Evolutionary conservation across 92 coral and sea anemone genomes (phyloP), one percentile per base, ranked within the genome.

Genomic region (Porites cylindrica): DNA sequence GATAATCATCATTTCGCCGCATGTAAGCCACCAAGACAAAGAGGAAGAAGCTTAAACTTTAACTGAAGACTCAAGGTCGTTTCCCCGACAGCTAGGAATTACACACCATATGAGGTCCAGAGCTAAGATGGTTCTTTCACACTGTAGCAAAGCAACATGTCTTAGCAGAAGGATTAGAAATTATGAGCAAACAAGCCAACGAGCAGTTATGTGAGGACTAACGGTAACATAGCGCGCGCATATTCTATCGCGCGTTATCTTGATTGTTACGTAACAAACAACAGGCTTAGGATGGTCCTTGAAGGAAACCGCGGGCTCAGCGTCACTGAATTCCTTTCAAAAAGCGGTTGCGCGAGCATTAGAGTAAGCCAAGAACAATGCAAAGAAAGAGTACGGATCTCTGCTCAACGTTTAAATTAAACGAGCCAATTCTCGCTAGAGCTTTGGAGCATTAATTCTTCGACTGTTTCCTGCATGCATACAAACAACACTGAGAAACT

Each of bases 281-380:
- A 20, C 66, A 62, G n/a, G 68, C 50, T 13, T 3, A 79, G 32
- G 13, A 61, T 29, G 59, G 16, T 12, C 71, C 13, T 68, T 13
- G 63, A 80, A 62, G 14, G 52, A 78, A 24, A 67, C 75, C 17
- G 76, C 13, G 72, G 65, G 76, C 76, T 80, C 53, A 43, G 66
- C 7, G 16, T 14, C 56, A 4, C 13, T 24, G 16, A 72, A 72
- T 3, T 72, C 76, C 6, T 72, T 47, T 6, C 24, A 14, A 16
- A 16, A 1, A 47, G 52, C 4, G n/a, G 20, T 0, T 7, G 18
- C 16, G 61, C 0, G 11, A 10, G 16, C 16, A 10, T 56, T 56
- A 56, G 16, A 56, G 13, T 56, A 11, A 56, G 11, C 16, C 16
- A 56, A 56, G 4, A 11, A 10, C 10, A 56, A 56, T 10, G 16